Base-by-base conservation (phyloP, 2,888 invertebrate genomes). In the Synergus itoensis region DNA sequence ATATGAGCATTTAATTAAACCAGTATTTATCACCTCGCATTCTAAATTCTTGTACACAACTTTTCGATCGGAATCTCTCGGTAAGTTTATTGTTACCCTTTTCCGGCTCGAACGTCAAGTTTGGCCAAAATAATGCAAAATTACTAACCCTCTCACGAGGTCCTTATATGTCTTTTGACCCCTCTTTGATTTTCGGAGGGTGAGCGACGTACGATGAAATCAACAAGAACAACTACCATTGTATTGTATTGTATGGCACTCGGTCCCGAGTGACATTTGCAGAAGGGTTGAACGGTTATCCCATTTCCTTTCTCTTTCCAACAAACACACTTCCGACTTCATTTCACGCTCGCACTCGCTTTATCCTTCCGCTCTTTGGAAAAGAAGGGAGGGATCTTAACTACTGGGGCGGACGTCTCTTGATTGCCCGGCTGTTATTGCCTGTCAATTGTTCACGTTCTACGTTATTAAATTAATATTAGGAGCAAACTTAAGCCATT, bases 401-500 rank as follows among this genome's bases (percentile, higher is more conserved):
- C 86, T 84, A 86, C 76, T 82, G 79, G 87, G 84, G 83, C 86
- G 87, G 81, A 86, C 86, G 85, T 86, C 86, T 87, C 86, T 88
- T 89, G 90, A 91, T 91, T 90, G 90, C 88, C 87, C 83, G 86
- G 82, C 81, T 88, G 89, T 91, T 91, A 91, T 91, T 90, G 91
- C 90, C 91, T 90, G 92, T 92, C 92, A 90, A 91, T 91, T 90
- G 91, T 89, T 89, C 89, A 80, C 86, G 86, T 87, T 86, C 81
- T 86, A 83, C 87, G 89, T 92, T 92, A 92, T 92, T 92, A 91
- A 90, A 91, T 92, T 92, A 92, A 91, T 92, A 91, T 91, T 86
- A 89, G 85, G 87, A 84, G 85, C 43, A 80, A 80, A 81, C 78
- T 80, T 82, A 76, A 73, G 69, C 67, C 78, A 63, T 77, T 77